Evolutionary conservation across 53 echinoderm and acorn worm genomes (phyloP).

Genomic region (Echinarachnius parma): DNA sequence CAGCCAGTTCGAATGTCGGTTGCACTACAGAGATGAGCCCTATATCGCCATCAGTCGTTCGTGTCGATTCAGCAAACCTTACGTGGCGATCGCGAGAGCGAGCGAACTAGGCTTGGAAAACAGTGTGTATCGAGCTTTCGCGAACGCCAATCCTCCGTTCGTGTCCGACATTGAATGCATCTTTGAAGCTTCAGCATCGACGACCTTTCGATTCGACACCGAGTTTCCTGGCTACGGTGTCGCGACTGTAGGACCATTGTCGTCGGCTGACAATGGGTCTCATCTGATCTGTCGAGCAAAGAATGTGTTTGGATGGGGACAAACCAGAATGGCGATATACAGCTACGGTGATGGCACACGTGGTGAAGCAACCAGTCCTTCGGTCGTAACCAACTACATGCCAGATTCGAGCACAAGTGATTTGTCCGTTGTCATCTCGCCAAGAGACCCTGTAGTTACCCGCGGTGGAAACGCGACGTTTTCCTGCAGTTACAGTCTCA

Average conservation of each 20-base stretch:
- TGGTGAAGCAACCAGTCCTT: conserved; percentile 12
- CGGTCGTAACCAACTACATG: conserved; percentile 44
- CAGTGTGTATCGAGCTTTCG: conserved; percentile 1
- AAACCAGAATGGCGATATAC: conserved; percentile 19
- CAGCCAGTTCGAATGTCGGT: conserved; percentile 25
- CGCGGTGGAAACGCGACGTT: conserved; percentile 12
- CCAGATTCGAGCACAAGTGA: neutral
- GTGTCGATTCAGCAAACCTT: conserved; percentile 23
- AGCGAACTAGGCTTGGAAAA: neutral
- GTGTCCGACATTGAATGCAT: conserved; percentile 13
- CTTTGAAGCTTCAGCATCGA: conserved; percentile 15
- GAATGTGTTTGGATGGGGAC: conserved; percentile 23
- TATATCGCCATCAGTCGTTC: neutral
- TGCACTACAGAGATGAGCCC: conserved; percentile 11
- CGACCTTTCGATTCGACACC: neutral
- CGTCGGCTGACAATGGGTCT: conserved; percentile 19
- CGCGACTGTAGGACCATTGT: conserved; percentile 18
- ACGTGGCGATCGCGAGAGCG: conserved; percentile 3
- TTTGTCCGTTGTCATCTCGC: conserved; percentile 16
- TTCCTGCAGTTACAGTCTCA: conserved; percentile 19
- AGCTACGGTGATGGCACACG: neutral
- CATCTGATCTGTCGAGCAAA: conserved; percentile 26
- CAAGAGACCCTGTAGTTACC: neutral
- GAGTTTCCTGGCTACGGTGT: conserved; percentile 33
- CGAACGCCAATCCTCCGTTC: conserved; percentile 27